Evolutionary conservation across 2,888 invertebrate genomes (phyloP).

Genomic region (Chrysina gloriosa): DNA sequence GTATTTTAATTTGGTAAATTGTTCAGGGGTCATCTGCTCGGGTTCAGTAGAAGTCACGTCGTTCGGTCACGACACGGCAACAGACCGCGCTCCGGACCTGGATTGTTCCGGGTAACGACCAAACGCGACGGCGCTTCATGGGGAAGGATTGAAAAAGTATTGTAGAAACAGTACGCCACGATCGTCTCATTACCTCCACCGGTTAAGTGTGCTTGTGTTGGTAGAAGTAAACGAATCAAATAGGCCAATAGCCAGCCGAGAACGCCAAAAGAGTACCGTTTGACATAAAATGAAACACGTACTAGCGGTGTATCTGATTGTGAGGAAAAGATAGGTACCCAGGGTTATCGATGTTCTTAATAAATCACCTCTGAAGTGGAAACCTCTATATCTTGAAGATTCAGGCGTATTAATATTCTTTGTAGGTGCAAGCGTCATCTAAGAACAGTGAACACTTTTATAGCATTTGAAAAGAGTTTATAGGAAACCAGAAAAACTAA

Average conservation of each 20-base stretch:
- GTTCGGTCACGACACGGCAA: constrained; percentile 46
- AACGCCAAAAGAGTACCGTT: not conserved
- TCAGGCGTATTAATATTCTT: too few relatives aligned
- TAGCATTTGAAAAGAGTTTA: too few relatives aligned
- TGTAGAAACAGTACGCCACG: constrained; percentile 22
- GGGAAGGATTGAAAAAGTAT: not conserved
- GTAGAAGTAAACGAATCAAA: constrained; percentile 29
- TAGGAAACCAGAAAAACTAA: too few relatives aligned
- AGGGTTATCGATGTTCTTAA: not conserved
- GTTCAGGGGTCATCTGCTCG: constrained; percentile 49
- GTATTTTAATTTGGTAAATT: constrained; percentile 51
- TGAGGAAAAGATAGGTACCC: too few relatives aligned
- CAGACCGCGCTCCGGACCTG: constrained; percentile 38
- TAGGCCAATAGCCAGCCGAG: constrained; percentile 12
- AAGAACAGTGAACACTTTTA: too few relatives aligned
- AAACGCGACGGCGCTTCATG: constrained; percentile 17
- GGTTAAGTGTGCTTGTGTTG: constrained; percentile 12
- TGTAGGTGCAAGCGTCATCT: too few relatives aligned
- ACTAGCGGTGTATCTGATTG: not conserved
- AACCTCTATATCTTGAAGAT: too few relatives aligned
- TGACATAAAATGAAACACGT: not conserved
- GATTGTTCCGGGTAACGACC: constrained; percentile 33
- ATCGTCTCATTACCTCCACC: constrained; percentile 26
- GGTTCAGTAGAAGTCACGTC: constrained; percentile 48
- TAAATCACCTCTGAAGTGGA: too few relatives aligned